Evolutionary conservation across 2,797 vertebrate genomes (phyloP).

Genomic region (Alfaro cultratus): DNA sequence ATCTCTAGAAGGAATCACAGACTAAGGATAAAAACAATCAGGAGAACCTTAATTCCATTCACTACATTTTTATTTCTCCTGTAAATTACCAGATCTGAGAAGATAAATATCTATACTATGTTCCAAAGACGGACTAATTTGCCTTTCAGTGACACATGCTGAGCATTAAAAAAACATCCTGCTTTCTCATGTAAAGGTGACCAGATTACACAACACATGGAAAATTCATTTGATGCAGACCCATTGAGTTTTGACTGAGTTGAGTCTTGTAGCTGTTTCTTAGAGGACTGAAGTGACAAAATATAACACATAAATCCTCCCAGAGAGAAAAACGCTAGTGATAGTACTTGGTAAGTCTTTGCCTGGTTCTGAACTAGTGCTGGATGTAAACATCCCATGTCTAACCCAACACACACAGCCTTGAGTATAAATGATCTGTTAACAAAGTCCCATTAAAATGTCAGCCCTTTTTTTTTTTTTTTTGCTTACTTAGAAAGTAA

Average conservation of each 20-base stretch:
- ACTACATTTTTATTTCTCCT: slow-evolving; percentile 23
- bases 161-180: slow-evolving; percentile 14
- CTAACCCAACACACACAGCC: slow-evolving; percentile 19
- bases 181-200: neutral
- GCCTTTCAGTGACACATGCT: slow-evolving; percentile 40
- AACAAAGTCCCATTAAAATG: neutral
- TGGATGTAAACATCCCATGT: slow-evolving; percentile 28
- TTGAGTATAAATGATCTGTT: slow-evolving; percentile 26
- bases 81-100: slow-evolving; percentile 15
- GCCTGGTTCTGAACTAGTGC: slow-evolving; percentile 20
- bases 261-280: neutral
- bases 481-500: neutral
- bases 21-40: neutral
- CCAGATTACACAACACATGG: neutral
- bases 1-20: neutral
- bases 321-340: neutral
- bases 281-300: neutral
- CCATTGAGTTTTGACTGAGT: too few species aligned
- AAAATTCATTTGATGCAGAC: too few species aligned
- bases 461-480: neutral
- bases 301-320: neutral
- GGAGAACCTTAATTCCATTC: slow-evolving; percentile 36
- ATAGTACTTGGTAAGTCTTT: slow-evolving; percentile 2
- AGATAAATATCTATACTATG: slow-evolving; percentile 41
- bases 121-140: slow-evolving; percentile 34